Conservation (phyloP, 2,113 vertebrate species). For the Redunca redunca region DNA sequence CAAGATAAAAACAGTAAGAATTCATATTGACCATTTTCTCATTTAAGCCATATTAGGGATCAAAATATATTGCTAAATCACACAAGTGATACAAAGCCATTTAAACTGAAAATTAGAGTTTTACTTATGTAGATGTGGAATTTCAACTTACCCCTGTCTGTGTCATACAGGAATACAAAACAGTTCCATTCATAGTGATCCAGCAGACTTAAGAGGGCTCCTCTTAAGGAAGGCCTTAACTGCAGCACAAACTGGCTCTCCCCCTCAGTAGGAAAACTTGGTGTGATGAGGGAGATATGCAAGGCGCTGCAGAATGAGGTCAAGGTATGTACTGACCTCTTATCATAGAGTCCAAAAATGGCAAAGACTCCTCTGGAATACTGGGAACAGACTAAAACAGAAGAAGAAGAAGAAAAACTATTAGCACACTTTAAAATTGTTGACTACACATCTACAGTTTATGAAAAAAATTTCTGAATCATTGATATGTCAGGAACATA, state of each 20-base stretch:
- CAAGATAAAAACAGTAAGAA: not conserved
- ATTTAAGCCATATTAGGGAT: not conserved
- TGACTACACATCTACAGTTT: not conserved
- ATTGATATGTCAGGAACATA: not conserved
- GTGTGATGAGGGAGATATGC: conserved; percentile 98
- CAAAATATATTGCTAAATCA: not conserved
- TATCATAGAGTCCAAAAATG: conserved; percentile 99
- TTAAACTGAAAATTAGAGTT: not conserved
- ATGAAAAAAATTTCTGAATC: not conserved
- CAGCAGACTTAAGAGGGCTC: conserved; percentile 92
- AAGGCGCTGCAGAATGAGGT: conserved; percentile 99
- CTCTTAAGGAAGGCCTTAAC: conserved; percentile 93
- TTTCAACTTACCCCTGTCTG: conserved; percentile 90
- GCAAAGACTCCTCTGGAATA: conserved; percentile 98
- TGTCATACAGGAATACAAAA: conserved; percentile 98
- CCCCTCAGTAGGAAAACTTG: conserved; percentile 96
- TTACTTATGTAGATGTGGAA: not conserved
- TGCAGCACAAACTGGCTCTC: conserved; percentile 98
- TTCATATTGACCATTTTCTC: not conserved
- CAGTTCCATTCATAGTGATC: conserved; percentile 97
- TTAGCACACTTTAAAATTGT: not conserved
- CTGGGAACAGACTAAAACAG: conserved; percentile 95
- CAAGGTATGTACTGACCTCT: conserved; percentile 97
- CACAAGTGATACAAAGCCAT: not conserved
- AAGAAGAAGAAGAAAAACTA: not conserved